These are phyloP conservation scores for Chaenodraco wilsoni DNA, from an alignment of 2,797 vertebrate species.

Conservation along the genomic window DNA sequence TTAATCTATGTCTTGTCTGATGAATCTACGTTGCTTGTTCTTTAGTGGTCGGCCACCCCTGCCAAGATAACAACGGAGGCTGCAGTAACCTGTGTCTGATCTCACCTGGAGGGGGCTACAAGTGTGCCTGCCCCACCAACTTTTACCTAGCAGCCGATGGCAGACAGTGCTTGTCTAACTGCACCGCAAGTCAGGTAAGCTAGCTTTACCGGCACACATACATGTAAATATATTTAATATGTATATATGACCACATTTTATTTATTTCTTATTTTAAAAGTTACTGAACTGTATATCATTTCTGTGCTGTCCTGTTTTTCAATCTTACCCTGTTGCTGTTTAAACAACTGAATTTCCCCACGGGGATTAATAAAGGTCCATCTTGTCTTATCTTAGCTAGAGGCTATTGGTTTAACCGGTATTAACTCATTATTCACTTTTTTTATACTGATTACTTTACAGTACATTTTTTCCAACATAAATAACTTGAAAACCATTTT, in stretches of 20 bases:
- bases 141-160: constrained; percentile 95
- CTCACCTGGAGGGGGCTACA: constrained; percentile 88
- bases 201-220: no score
- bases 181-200: constrained; percentile 95
- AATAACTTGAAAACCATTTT: no score
- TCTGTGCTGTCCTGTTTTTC: no score
- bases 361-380: no score
- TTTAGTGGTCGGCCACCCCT: constrained; percentile 91
- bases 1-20: not conserved
- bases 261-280: no score
- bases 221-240: no score
- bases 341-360: no score
- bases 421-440: not conserved
- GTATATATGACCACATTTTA: no score
- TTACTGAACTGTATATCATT: no score
- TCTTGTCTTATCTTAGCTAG: not conserved
- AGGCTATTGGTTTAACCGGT: not conserved
- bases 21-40: constrained; percentile 17
- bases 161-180: constrained; percentile 95
- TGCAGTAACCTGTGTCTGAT: constrained; percentile 97
- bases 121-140: constrained; percentile 95
- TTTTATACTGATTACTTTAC: no score
- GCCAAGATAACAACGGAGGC: constrained; percentile 91
- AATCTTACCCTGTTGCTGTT: no score
- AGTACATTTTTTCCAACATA: no score